Base-by-base conservation (phyloP, 2,888 invertebrate genomes). In the Eupsilia transversa region DNA sequence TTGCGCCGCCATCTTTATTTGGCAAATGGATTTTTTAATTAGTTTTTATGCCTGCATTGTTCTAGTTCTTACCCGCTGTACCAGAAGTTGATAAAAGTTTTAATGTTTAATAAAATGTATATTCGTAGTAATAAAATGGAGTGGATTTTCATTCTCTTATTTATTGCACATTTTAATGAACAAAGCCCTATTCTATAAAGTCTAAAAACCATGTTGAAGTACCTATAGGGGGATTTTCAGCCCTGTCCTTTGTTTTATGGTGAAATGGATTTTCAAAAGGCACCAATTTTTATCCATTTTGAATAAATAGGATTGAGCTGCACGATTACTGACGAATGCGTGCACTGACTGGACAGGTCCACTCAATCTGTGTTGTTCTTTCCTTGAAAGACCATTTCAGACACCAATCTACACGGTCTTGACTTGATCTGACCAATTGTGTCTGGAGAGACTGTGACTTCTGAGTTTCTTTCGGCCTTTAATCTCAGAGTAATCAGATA, bases 1-100 rank as follows among this genome's bases (percentile, higher is more conserved):
- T 84, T 72, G 74, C 68, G 68, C 80, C 78, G 84, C 85, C 83
- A 88, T 89, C 82, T 89, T 86, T 77, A 80, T 83, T 86, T 82
- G 74, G 70, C 68, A 84, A 85, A 84, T 85, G 80, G 60, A 72
- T 83, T 84, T 81, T 82, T 87, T 86, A 81, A 85, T 87, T 83
- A 75, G 72, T 77, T 83, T 79, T 79, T 54, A 84, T 77, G 59
- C 65, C 74, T 79, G 81, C 76, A 80, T 87, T 87, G 83, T 87
- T 87, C 64, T 60, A 71, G 52, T 74, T 74, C 23, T 30, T 74
- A 56, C 20, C n/a, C n/a, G 65, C 63, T 66, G 52, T 82, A 69
- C 52, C 63, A 68, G 56, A 61, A 65, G 60, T 82, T 72, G 60
- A 63, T 77, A 68, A 64, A 66, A 33, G 9, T 69, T 66, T 57